phyloP scores from a whole-genome alignment of 2,888 invertebrate species.

The Nomada fabriciana region DNA sequence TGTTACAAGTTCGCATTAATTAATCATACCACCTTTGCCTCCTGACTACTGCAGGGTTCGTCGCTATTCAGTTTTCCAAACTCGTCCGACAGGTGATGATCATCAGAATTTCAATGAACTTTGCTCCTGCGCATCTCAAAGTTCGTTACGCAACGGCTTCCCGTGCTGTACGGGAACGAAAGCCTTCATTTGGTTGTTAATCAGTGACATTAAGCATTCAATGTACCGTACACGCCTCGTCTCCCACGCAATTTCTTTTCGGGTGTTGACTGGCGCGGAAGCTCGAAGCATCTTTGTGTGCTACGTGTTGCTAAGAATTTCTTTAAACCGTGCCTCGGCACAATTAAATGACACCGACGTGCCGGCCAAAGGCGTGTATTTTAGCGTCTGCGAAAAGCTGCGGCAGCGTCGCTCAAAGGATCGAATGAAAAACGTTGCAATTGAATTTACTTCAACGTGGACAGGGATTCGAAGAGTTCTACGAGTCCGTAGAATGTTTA shows the following conservation, averaged over 20 bases:
- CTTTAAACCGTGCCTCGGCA: conserved; percentile 7
- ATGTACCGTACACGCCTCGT: neutral
- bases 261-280: conserved; percentile 7
- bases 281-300: conserved; percentile 3
- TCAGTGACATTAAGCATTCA: neutral
- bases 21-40: neutral
- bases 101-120: conserved; percentile 28
- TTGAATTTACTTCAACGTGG: conserved; percentile 17
- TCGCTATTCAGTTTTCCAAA: conserved; percentile 1
- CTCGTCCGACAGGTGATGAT: neutral
- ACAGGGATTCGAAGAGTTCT: neutral
- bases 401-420: neutral
- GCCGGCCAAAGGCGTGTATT: neutral
- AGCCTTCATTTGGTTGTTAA: conserved; percentile 14
- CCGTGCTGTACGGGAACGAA: conserved; percentile 1
- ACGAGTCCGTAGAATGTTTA: neutral
- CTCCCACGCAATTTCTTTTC: neutral
- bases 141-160: conserved; percentile 33
- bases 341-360: conserved; percentile 22
- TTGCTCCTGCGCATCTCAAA: conserved; percentile 33
- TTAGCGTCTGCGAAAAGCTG: conserved; percentile 15
- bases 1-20: neutral
- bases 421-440: conserved; percentile 8
- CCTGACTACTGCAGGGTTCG: neutral
- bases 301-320: neutral